These are phyloP conservation scores for Conus ventricosus DNA, from an alignment of 1,140 invertebrate species.

Conservation along the genomic window DNA sequence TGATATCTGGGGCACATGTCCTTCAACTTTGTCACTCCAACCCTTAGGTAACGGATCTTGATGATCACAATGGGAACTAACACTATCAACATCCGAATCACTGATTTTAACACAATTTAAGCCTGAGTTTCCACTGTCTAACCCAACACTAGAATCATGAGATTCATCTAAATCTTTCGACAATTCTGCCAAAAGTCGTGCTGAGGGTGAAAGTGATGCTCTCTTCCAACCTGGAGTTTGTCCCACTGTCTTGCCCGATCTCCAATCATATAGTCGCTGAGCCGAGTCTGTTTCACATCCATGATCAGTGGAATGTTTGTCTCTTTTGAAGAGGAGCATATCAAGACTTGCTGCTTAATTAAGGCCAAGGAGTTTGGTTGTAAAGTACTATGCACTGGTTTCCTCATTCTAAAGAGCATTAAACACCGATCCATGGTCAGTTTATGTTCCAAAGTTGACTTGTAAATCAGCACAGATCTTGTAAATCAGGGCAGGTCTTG, in stretches of 20 bases:
- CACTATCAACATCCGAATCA: background rate
- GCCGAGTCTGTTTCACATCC: background rate
- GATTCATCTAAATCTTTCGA: background rate
- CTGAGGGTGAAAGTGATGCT: background rate
- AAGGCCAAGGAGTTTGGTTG: background rate
- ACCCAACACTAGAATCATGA: background rate
- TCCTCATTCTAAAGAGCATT: background rate
- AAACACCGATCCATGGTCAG: background rate
- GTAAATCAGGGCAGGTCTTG: too few relatives aligned
- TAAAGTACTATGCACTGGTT: background rate
- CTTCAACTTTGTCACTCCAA: background rate
- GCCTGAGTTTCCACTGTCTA: background rate
- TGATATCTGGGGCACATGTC: background rate
- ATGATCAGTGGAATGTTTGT: background rate
- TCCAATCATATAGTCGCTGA: background rate
- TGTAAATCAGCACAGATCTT: too few relatives aligned
- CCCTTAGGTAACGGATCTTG: background rate
- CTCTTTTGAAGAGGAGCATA: background rate
- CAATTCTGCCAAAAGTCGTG: background rate
- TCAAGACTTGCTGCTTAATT: background rate
- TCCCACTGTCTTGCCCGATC: background rate
- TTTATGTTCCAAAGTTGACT: background rate
- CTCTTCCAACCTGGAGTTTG: background rate
- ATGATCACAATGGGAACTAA: background rate
- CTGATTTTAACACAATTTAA: background rate